Evolutionary conservation across 2,113 vertebrate species (phyloP).

Genomic region (Neofelis nebulosa): DNA sequence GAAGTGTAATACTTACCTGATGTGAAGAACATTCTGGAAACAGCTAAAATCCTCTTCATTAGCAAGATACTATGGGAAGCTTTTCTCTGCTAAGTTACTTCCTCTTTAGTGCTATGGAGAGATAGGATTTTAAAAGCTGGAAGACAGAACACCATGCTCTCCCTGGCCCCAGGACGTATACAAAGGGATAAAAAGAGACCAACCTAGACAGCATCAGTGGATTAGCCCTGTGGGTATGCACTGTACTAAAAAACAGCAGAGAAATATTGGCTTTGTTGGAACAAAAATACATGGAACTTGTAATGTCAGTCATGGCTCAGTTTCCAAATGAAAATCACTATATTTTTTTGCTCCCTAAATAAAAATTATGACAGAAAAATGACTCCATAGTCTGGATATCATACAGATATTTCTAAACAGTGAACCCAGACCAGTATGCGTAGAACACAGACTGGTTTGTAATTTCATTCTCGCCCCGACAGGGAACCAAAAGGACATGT

Average conservation of each 20-base stretch:
- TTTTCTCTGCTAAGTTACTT: not conserved
- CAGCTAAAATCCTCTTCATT: constrained; percentile 69
- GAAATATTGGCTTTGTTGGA: constrained; percentile 40
- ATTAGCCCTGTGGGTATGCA: not conserved
- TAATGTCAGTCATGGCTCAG: not conserved
- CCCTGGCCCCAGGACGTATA: not conserved
- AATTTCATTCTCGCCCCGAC: not conserved
- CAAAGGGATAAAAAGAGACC: not conserved
- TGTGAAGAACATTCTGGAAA: constrained; percentile 57
- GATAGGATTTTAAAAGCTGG: not conserved
- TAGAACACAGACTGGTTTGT: not conserved
- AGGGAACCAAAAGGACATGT: not conserved
- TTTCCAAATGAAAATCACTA: not conserved
- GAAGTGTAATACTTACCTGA: constrained; percentile 62
- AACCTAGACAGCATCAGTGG: not conserved
- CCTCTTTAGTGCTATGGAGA: accelerated
- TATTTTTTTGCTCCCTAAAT: constrained; percentile 4
- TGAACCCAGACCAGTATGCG: not conserved
- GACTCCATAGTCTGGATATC: not conserved
- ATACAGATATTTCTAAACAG: not conserved
- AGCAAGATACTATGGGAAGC: constrained; percentile 33
- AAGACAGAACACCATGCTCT: not conserved
- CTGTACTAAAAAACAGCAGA: not conserved
- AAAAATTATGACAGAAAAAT: not conserved
- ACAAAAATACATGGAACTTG: constrained; percentile 38